phyloP scores from a whole-genome alignment of 2,113 vertebrate genomes.

The Platichthys stellatus region DNA sequence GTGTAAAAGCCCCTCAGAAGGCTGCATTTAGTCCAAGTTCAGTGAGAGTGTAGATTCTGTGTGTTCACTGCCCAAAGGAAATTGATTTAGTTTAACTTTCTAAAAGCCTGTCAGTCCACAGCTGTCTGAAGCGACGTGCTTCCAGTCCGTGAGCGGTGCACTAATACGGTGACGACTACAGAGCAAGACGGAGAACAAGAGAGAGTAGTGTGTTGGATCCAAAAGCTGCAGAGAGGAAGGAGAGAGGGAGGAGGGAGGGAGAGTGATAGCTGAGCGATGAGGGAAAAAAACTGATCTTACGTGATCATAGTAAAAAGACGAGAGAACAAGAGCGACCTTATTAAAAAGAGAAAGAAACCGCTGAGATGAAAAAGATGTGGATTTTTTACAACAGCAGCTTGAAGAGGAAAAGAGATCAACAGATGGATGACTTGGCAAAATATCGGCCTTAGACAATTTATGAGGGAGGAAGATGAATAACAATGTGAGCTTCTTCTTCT shows the following conservation, averaged over 20 bases:
- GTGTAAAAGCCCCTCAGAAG: neutral
- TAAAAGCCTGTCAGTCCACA: constrained; percentile 22
- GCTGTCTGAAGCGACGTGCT: constrained; percentile 14
- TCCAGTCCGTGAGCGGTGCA: constrained; percentile 19
- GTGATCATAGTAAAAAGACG: no score
- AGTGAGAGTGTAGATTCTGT: constrained; percentile 12
- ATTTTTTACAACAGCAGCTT: neutral
- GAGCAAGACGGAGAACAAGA: constrained; percentile 5
- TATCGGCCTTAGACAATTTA: no score
- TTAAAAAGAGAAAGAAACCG: neutral
- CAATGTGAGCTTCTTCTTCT: neutral
- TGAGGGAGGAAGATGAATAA: neutral
- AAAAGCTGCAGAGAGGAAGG: constrained; percentile 7
- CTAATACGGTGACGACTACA: constrained; percentile 22
- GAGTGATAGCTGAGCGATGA: neutral
- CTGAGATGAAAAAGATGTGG: constrained; percentile 6
- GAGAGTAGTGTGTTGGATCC: neutral
- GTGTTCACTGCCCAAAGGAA: constrained; percentile 1
- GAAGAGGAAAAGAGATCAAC: neutral
- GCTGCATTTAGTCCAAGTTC: neutral
- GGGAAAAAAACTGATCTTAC: neutral
- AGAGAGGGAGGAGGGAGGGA: neutral
- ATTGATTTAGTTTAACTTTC: neutral
- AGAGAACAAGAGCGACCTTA: neutral
- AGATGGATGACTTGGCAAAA: no score